Evolutionary conservation across 2,888 invertebrate species (phyloP).

Genomic region (Tenodera sinensis): DNA sequence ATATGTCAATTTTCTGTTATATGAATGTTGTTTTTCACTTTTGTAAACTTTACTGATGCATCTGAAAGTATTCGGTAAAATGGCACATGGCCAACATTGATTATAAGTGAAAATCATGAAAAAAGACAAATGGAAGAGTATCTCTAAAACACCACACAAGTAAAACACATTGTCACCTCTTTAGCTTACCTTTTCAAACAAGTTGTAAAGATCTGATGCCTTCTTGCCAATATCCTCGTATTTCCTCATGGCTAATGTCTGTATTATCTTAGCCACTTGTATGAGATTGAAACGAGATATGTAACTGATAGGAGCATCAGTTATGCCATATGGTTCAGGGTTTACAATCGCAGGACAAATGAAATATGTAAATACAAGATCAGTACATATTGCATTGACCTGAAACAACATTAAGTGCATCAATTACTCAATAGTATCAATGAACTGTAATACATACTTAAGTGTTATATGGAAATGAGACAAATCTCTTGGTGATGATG

Average conservation of each 20-base stretch:
- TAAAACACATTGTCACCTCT: background rate
- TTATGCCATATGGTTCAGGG: conserved; percentile 92
- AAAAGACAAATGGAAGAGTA: no score
- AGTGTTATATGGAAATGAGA: no score
- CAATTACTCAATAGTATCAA: no score
- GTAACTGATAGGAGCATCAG: conserved; percentile 87
- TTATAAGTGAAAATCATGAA: no score
- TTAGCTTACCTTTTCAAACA: conserved; percentile 63
- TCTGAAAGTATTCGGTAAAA: no score
- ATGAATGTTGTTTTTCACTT: no score
- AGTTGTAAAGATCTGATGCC: conserved; percentile 70
- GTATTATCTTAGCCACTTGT: conserved; percentile 89
- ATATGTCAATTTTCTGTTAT: no score
- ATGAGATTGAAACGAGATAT: conserved; percentile 85
- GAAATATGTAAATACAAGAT: conserved; percentile 88
- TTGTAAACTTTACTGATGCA: no score
- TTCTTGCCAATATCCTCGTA: conserved; percentile 70
- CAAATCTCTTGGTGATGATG: no score
- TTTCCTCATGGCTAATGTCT: conserved; percentile 82
- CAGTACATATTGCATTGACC: conserved; percentile 72
- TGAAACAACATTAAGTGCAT: conserved; percentile 24
- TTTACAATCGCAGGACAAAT: conserved; percentile 95
- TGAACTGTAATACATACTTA: no score
- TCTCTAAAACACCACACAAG: no score
- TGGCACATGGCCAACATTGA: no score